These are phyloP conservation scores for Eurystomus gularis DNA, from an alignment of 2,113 vertebrate genomes.

Conservation along the genomic window DNA sequence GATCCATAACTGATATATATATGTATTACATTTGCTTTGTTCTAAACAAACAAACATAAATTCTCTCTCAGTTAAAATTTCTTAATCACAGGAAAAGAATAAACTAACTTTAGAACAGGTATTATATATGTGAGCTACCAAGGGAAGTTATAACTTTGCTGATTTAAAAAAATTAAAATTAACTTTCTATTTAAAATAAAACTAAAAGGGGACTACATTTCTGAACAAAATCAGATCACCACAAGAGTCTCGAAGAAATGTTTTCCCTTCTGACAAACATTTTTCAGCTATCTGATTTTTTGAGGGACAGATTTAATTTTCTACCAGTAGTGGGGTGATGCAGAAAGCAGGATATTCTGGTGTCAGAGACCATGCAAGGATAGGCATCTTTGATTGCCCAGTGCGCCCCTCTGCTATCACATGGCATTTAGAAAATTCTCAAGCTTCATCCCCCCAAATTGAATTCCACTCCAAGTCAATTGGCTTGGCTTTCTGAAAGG, in stretches of 20 bases:
- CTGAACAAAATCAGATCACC: neutral
- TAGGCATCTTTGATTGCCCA: neutral
- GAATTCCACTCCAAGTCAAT: too few relatives aligned
- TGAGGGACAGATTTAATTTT: neutral
- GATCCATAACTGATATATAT: neutral
- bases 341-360: neutral
- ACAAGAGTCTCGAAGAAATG: neutral
- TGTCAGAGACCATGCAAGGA: neutral
- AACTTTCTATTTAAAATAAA: neutral
- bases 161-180: neutral
- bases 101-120: neutral
- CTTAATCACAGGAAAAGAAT: neutral
- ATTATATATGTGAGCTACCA: neutral
- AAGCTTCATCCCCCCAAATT: neutral
- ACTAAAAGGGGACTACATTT: neutral
- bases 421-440: neutral
- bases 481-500: too few relatives aligned
- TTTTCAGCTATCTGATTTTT: neutral
- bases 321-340: neutral
- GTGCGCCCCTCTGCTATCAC: neutral
- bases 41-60: neutral
- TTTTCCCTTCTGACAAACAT: neutral
- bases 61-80: neutral
- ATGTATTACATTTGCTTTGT: neutral
- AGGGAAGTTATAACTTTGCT: too few relatives aligned